Evolutionary conservation across 1,140 invertebrate genomes (phyloP), one percentile per base, ranked within the genome.

Genomic region (Telenomus remus): DNA sequence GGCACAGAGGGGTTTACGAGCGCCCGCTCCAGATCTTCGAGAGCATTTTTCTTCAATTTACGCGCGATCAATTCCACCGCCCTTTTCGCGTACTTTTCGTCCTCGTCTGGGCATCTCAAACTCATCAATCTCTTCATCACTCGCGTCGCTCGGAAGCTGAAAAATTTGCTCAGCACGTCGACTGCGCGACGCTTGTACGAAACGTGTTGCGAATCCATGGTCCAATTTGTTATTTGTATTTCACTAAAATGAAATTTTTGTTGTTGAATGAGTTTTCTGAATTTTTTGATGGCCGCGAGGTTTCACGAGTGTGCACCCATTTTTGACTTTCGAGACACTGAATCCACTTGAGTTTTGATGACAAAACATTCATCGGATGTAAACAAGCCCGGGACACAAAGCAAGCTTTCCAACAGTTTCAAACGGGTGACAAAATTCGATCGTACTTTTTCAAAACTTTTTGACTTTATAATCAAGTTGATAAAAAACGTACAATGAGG

Each of bases 31-130:
- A 99, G 86, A 85, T 98, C 97, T 85, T 99, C 97, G 11, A 99
- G 94, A n/a, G 96, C 96, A 81, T 97, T 94, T 90, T 98, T 98
- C 85, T 98, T 98, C 11, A 99, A 84, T 85, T 99, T 99, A 86
- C 99, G 99, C 0, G 99, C 97, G 13, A 99, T 88, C 59, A 96
- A 96, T 83, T 99, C 98, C 0, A 99, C 96, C 0, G 98, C 98
- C 84, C 99, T 99, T 84, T 99, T 97, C 4, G 97, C 97, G 97
- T 97, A 99, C 90, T 98, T 98, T 80, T 98, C 97, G 88, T 98
- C 96, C 86, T 98, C 97, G 80, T 98, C 96, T 65, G 96, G 96
- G 86, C 95, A 96, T 86, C 98, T 98, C 97, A 97, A 98, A 10
- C 96, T 97, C 12, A 99, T 90, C 10, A 98, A 89, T 85, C 97